These are phyloP conservation scores for Apostichopus parvimensis DNA, from an alignment of 35 echinoderm and acorn worm species.

Conservation along the genomic window DNA sequence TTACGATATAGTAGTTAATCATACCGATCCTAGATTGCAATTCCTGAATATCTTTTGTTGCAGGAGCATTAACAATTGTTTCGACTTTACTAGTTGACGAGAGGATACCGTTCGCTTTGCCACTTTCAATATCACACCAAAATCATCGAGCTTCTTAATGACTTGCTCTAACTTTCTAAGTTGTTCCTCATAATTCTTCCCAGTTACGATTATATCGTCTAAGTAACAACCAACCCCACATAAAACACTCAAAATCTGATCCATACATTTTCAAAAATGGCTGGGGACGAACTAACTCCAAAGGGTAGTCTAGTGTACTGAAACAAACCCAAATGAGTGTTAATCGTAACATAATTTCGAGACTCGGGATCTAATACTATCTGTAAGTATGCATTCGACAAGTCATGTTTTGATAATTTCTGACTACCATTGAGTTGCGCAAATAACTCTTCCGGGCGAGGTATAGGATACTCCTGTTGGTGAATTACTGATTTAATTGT, in stretches of 20 bases:
- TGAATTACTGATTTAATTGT: slow-evolving; percentile 65
- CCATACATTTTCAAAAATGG: slow-evolving; percentile 54
- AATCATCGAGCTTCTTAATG: slow-evolving; percentile 20
- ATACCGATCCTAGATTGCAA: slow-evolving; percentile 39
- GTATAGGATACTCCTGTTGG: slow-evolving; percentile 66
- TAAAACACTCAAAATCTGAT: slow-evolving; percentile 53
- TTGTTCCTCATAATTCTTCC: slow-evolving; percentile 45
- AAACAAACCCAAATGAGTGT: slow-evolving; percentile 51
- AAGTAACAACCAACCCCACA: slow-evolving; percentile 43
- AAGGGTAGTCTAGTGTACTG: slow-evolving; percentile 52
- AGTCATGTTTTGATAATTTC: slow-evolving; percentile 35
- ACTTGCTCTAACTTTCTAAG: slow-evolving; percentile 53
- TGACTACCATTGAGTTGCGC: slow-evolving; percentile 50
- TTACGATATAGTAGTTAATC: slow-evolving; percentile 62
- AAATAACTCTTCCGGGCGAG: slow-evolving; percentile 43
- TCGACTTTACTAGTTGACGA: not conserved
- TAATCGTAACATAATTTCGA: slow-evolving; percentile 33
- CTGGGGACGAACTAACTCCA: slow-evolving; percentile 41
- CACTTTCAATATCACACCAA: slow-evolving; percentile 47
- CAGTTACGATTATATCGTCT: slow-evolving; percentile 71
- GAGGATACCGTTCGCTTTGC: slow-evolving; percentile 10
- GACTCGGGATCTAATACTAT: slow-evolving; percentile 30
- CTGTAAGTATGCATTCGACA: slow-evolving; percentile 48
- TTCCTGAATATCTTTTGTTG: slow-evolving; percentile 18
- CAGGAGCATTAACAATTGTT: not conserved